A percentile compares a stretch with the other conserved stretches of the same genome.
Conservation (phyloP, 2,797 vertebrate species). For the Rhinella marina region DNA sequence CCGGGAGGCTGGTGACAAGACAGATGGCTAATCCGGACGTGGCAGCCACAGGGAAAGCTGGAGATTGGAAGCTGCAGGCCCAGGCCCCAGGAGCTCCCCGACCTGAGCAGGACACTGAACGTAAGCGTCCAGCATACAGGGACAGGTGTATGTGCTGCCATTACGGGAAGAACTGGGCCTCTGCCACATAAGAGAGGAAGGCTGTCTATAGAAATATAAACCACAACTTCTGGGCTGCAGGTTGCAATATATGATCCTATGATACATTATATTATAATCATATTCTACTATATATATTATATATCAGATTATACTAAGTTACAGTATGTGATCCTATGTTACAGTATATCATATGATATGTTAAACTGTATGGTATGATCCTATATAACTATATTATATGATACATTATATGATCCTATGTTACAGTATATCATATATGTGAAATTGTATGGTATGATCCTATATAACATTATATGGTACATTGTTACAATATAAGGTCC, state of each 20-base stretch:
- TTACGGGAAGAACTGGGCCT: background rate
- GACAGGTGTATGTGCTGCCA: background rate
- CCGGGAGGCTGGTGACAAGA: conserved; percentile 47
- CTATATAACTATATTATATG: too few species aligned
- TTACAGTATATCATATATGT: background rate
- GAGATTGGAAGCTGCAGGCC: background rate
- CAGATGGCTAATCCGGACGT: conserved; percentile 55
- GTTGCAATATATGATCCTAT: background rate
- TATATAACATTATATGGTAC: too few species aligned
- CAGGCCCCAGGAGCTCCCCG: background rate
- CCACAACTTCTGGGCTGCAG: background rate
- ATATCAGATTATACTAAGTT: background rate
- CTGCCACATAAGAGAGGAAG: background rate
- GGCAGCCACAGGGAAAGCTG: conserved; percentile 28
- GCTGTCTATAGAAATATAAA: background rate
- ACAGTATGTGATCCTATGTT: background rate
- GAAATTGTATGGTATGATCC: too few species aligned
- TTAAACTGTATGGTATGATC: too few species aligned
- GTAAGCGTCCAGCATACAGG: background rate
- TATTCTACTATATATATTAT: background rate
- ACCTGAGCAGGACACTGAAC: background rate
- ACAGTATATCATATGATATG: background rate
- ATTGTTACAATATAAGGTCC: background rate
- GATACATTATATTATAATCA: background rate
- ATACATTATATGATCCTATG: too few species aligned